Evolutionary conservation across 2,797 vertebrate genomes (phyloP).

Genomic region (Myoxocephalus aenaeus): DNA sequence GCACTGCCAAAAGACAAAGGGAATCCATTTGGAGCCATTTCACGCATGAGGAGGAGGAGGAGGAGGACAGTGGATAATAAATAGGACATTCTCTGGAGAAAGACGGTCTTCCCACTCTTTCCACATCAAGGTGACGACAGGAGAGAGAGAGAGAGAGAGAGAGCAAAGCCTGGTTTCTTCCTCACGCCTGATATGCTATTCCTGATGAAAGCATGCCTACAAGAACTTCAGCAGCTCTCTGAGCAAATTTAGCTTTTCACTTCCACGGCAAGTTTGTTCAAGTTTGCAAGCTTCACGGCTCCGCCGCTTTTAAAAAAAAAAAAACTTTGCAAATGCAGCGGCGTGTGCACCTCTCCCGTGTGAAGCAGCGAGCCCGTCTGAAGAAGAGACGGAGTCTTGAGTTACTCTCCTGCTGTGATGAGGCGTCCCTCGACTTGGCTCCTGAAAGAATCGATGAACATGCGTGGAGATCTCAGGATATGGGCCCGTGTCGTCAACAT

Average conservation of each 20-base stretch:
- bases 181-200: conserved; percentile 44
- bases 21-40: conserved; percentile 78
- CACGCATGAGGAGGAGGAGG: conserved; percentile 63
- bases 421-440: conserved; percentile 30
- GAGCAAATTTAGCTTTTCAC: conserved; percentile 16
- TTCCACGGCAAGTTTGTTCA: conserved; percentile 39
- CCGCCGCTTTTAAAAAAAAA: conserved; percentile 1
- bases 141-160: conserved; percentile 20
- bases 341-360: not conserved
- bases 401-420: conserved; percentile 37
- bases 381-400: conserved; percentile 12
- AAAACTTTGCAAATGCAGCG: conserved; percentile 23
- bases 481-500: conserved; percentile 16
- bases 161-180: conserved; percentile 25
- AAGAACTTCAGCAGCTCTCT: conserved; percentile 15
- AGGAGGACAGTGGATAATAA: conserved; percentile 65
- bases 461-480: conserved; percentile 33
- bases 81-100: conserved; percentile 62
- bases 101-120: conserved; percentile 54
- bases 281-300: conserved; percentile 22
- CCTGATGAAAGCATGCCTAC: conserved; percentile 26
- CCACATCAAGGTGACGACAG: conserved; percentile 58
- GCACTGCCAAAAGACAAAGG: conserved; percentile 67
- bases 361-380: not conserved
- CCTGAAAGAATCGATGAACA: conserved; percentile 37